phyloP scores from a whole-genome alignment of 1,140 invertebrate species.

The Drosophila orosa region DNA sequence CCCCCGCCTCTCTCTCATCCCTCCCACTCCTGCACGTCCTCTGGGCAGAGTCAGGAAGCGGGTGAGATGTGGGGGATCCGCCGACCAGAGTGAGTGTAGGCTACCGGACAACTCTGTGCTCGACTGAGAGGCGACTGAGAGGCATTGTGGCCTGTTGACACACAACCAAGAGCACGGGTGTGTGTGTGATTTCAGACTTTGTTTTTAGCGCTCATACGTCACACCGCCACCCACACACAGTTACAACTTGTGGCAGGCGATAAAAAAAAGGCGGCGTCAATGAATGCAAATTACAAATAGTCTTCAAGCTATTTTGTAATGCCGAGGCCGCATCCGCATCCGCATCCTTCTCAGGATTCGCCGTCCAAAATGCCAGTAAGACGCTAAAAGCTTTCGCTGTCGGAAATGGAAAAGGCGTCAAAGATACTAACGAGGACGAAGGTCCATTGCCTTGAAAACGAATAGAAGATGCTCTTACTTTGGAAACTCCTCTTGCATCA shows the following conservation, averaged over 20 bases:
- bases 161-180: slow-evolving; percentile 39
- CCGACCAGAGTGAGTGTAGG: slow-evolving; percentile 26
- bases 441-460: slow-evolving; percentile 18
- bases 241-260: slow-evolving; percentile 56
- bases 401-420: slow-evolving; percentile 56
- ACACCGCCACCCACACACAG: slow-evolving; percentile 25
- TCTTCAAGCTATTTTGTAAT: slow-evolving; percentile 68
- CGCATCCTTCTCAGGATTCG: slow-evolving; percentile 26
- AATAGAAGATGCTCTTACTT: slow-evolving; percentile 35
- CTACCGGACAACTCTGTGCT: slow-evolving; percentile 51
- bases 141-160: slow-evolving; percentile 74
- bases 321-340: slow-evolving; percentile 59
- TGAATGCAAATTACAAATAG: slow-evolving; percentile 80
- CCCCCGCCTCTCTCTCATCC: background rate
- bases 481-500: background rate
- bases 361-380: slow-evolving; percentile 48
- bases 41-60: slow-evolving; percentile 11
- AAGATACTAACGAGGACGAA: slow-evolving; percentile 32
- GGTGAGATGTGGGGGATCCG: slow-evolving; percentile 1
- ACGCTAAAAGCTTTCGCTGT: slow-evolving; percentile 62
- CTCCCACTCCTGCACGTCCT: slow-evolving; percentile 26
- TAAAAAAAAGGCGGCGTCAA: slow-evolving; percentile 69
- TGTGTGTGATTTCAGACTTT: slow-evolving; percentile 64
- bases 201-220: slow-evolving; percentile 46
- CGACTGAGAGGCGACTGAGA: slow-evolving; percentile 53